These are phyloP conservation scores for Rhineura floridana DNA, from an alignment of 2,113 vertebrate genomes.

Conservation along the genomic window DNA sequence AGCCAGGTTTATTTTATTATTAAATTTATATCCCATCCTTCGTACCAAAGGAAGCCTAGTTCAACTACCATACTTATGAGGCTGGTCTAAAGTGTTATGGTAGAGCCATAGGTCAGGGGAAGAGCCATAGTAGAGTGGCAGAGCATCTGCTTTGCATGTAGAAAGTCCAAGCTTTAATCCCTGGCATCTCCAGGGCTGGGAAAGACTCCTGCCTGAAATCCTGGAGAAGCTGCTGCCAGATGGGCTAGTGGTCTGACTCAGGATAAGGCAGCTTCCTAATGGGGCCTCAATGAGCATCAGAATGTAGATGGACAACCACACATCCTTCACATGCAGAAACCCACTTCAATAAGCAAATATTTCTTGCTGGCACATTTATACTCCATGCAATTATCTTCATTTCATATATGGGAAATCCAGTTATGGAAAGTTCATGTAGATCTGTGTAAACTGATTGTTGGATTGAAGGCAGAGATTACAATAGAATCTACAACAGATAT, in stretches of 20 bases:
- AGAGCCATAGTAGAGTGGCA: too few relatives aligned
- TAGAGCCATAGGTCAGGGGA: too few relatives aligned
- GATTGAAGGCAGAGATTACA: too few relatives aligned
- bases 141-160: too few relatives aligned
- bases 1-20: neutral
- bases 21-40: neutral
- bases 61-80: neutral
- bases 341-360: neutral
- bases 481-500: neutral
- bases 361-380: neutral
- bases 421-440: neutral
- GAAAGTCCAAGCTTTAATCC: too few relatives aligned
- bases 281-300: neutral
- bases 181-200: too few relatives aligned
- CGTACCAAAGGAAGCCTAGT: too few relatives aligned
- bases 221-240: too few relatives aligned
- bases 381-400: slow-evolving; percentile 35
- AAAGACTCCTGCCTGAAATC: too few relatives aligned
- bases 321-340: neutral
- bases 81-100: neutral
- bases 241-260: too few relatives aligned
- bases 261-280: too few relatives aligned
- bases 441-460: neutral
- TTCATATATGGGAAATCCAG: slow-evolving; percentile 25
- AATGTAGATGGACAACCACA: neutral